A percentile compares a stretch with the other conserved stretches of the same genome.
Evolutionary conservation across 2,113 vertebrate species (phyloP).

Genomic region (Muntiacus muntjak): DNA sequence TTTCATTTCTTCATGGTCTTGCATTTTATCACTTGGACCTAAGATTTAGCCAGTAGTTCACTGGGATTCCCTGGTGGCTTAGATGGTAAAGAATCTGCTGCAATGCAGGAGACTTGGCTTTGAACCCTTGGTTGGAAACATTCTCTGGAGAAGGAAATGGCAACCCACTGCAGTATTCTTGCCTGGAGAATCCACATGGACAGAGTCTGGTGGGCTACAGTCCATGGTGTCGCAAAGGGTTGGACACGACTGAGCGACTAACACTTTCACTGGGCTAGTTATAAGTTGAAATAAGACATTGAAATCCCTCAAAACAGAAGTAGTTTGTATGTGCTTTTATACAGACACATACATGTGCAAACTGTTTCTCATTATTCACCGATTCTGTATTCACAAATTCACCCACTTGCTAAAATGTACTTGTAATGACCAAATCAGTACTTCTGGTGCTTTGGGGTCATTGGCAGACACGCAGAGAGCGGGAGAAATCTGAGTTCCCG

Average conservation of each 20-base stretch:
- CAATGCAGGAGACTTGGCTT: background rate
- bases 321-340: background rate
- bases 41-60: background rate
- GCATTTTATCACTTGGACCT: background rate
- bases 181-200: background rate
- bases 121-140: background rate
- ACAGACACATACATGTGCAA: background rate
- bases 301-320: background rate
- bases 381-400: background rate
- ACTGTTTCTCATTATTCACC: background rate
- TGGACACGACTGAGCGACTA: background rate
- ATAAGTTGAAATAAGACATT: background rate
- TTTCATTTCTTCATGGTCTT: background rate
- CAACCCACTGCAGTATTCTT: background rate
- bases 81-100: background rate
- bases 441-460: background rate
- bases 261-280: background rate
- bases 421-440: background rate
- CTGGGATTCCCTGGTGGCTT: background rate
- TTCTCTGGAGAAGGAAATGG: background rate
- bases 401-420: background rate
- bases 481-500: background rate
- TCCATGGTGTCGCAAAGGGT: background rate
- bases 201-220: background rate
- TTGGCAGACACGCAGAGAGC: fast-evolving